Evolutionary conservation across 2,888 invertebrate genomes (phyloP).

Genomic region (Drosophila meridionalis): DNA sequence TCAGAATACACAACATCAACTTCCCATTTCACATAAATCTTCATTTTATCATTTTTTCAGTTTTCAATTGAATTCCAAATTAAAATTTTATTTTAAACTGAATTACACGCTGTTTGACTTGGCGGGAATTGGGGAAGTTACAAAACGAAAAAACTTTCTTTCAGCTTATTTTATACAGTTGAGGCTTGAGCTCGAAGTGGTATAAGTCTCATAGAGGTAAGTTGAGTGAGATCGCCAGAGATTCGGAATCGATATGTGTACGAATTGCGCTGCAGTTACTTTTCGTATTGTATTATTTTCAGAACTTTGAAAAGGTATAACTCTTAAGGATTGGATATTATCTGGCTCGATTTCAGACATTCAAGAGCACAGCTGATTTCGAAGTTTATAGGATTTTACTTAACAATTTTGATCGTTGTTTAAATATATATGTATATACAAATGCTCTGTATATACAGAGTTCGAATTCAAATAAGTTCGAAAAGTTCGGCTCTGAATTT

Average conservation of each 20-base stretch:
- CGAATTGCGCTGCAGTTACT: too few species aligned
- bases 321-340: background rate
- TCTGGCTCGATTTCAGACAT: too few species aligned
- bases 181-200: background rate
- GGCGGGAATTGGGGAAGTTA: background rate
- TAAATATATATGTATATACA: too few species aligned
- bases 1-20: conserved; percentile 17
- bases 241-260: background rate
- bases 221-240: background rate
- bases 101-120: background rate
- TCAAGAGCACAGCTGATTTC: too few species aligned
- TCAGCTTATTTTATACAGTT: background rate
- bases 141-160: background rate
- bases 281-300: background rate
- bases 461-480: too few species aligned
- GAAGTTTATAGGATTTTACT: too few species aligned
- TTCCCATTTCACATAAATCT: background rate
- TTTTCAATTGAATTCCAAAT: background rate
- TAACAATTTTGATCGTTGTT: too few species aligned
- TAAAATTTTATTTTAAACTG: background rate
- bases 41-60: conserved; percentile 1
- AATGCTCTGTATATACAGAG: too few species aligned
- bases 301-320: background rate
- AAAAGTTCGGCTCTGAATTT: background rate
- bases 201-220: background rate